Conservation (phyloP, 2,113 vertebrate genomes). For the Cathartes aura region DNA sequence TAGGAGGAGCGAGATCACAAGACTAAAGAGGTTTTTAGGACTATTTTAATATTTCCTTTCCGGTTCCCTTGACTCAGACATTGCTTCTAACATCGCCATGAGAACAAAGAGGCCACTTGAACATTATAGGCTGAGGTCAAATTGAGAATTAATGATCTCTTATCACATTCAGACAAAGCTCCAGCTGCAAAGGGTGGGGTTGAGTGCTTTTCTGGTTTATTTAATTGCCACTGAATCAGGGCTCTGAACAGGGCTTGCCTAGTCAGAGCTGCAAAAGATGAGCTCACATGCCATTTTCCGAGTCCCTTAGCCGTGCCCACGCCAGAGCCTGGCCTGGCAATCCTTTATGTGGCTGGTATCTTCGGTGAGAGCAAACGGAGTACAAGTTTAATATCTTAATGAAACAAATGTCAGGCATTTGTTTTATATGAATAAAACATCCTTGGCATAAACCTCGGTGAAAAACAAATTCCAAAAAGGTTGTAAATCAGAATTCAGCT, state of each 20-base stretch:
- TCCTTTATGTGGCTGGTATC: not conserved
- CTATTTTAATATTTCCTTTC: conserved; percentile 70
- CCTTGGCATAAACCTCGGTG: conserved; percentile 17
- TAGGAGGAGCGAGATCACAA: conserved; percentile 36
- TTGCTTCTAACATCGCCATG: conserved; percentile 38
- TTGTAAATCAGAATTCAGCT: conserved; percentile 62
- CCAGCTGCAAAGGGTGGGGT: conserved; percentile 65
- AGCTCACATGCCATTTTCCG: conserved; percentile 8
- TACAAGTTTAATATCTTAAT: conserved; percentile 60
- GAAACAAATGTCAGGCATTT: conserved; percentile 68
- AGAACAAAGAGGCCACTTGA: conserved; percentile 68
- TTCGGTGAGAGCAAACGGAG: not conserved
- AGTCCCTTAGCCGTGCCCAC: not conserved
- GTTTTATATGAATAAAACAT: conserved; percentile 67
- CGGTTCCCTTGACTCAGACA: conserved; percentile 61
- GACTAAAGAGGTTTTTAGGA: conserved; percentile 22
- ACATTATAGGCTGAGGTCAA: conserved; percentile 67
- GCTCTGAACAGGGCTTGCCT: conserved; percentile 5
- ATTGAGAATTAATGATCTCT: conserved; percentile 72
- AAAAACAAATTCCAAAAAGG: conserved; percentile 63
- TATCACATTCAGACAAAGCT: conserved; percentile 68
- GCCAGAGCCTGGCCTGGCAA: not conserved
- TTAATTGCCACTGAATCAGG: conserved; percentile 57
- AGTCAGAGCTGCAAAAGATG: conserved; percentile 55
- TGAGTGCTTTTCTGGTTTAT: conserved; percentile 61